These are phyloP conservation scores for Labia minor DNA, from an alignment of 2,888 invertebrate genomes.

Conservation along the genomic window DNA sequence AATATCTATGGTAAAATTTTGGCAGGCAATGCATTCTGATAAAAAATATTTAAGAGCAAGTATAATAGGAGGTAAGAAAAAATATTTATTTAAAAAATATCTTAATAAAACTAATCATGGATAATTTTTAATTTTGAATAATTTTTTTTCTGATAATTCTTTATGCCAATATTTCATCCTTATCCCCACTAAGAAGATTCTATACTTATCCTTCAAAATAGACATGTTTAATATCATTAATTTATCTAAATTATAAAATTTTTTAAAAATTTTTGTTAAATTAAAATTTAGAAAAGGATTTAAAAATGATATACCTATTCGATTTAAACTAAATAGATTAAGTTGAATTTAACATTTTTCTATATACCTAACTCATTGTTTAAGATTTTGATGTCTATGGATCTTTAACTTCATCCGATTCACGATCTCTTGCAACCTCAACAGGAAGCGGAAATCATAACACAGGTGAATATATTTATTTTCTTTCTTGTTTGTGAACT, in stretches of 20 bases:
- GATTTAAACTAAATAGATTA: no score
- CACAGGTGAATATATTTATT: background rate
- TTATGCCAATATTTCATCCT: no score
- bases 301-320: no score
- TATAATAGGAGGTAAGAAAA: constrained; percentile 65
- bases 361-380: no score
- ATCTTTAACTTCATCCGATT: constrained; percentile 29
- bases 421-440: background rate
- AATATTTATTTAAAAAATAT: constrained; percentile 21
- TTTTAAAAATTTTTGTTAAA: no score
- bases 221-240: no score
- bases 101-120: background rate
- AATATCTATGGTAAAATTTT: constrained; percentile 77
- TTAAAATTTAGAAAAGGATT: no score
- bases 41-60: constrained; percentile 81
- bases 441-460: constrained; percentile 2
- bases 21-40: constrained; percentile 91
- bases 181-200: no score
- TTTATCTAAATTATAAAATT: no score
- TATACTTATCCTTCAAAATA: no score
- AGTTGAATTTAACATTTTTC: no score
- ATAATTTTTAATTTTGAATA: constrained; percentile 13
- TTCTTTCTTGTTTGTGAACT: constrained; percentile 16
- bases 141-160: background rate
- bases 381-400: constrained; percentile 37